phyloP scores from a whole-genome alignment of 2,113 vertebrate genomes.

The Phoenicopterus ruber region DNA sequence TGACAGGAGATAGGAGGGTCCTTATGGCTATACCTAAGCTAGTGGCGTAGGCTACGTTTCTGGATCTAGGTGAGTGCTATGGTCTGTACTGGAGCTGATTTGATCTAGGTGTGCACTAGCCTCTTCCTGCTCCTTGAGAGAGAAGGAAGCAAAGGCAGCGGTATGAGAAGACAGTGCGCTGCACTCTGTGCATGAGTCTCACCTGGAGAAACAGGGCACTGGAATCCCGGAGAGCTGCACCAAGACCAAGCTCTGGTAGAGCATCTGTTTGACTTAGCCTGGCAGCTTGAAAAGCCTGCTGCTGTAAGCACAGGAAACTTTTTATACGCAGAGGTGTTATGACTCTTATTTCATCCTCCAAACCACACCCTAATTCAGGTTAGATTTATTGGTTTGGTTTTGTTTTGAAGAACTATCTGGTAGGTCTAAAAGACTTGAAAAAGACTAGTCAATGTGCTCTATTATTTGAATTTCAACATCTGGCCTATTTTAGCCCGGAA shows the following conservation, averaged over 20 bases:
- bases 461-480: not conserved
- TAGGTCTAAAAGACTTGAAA: not conserved
- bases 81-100: not conserved
- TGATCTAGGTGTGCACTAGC: not conserved
- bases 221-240: not conserved
- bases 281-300: not conserved
- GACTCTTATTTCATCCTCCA: not conserved
- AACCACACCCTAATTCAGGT: not conserved
- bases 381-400: not conserved
- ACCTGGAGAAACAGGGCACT: not conserved
- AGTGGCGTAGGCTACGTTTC: not conserved
- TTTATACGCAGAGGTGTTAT: not conserved
- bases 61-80: not conserved
- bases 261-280: not conserved
- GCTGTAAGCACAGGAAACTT: not conserved
- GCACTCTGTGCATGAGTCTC: not conserved
- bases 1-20: not conserved
- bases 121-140: not conserved
- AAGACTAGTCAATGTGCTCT: not conserved
- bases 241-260: not conserved
- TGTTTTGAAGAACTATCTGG: not conserved
- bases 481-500: not conserved
- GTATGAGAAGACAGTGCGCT: not conserved
- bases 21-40: not conserved
- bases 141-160: not conserved